These are phyloP conservation scores for Torymus texanus DNA, from an alignment of 2,888 invertebrate species.

Conservation along the genomic window DNA sequence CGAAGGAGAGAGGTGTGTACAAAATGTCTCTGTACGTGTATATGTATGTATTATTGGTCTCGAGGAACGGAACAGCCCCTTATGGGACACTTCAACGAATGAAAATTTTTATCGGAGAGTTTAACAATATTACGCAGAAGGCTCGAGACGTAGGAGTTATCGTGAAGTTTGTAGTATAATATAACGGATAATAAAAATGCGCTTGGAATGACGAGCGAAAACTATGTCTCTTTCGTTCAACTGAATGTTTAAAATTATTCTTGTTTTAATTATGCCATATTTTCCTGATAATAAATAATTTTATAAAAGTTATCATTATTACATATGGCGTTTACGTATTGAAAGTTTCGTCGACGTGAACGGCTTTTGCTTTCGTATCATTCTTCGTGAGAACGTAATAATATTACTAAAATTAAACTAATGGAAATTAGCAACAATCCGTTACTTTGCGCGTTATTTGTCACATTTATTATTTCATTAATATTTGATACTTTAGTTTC, in stretches of 20 bases:
- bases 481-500: background rate
- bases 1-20: slow-evolving; percentile 51
- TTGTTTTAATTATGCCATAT: slow-evolving; percentile 45
- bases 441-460: background rate
- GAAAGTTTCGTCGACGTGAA: background rate
- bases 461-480: background rate
- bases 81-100: slow-evolving; percentile 23
- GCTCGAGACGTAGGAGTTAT: slow-evolving; percentile 24
- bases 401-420: slow-evolving; percentile 5
- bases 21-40: slow-evolving; percentile 14
- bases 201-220: slow-evolving; percentile 55
- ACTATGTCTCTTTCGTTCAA: slow-evolving; percentile 28
- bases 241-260: slow-evolving; percentile 11
- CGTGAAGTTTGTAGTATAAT: slow-evolving; percentile 9
- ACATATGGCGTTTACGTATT: slow-evolving; percentile 24
- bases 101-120: slow-evolving; percentile 5
- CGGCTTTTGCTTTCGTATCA: background rate
- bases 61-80: slow-evolving; percentile 32
- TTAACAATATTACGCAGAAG: slow-evolving; percentile 44
- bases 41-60: slow-evolving; percentile 37
- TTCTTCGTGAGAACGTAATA: background rate
- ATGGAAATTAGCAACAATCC: background rate
- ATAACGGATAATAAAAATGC: slow-evolving; percentile 49
- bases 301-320: slow-evolving; percentile 13
- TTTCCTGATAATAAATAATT: slow-evolving; percentile 12